phyloP scores from a whole-genome alignment of 2,888 invertebrate species.

The Dinocampus coccinellae region DNA sequence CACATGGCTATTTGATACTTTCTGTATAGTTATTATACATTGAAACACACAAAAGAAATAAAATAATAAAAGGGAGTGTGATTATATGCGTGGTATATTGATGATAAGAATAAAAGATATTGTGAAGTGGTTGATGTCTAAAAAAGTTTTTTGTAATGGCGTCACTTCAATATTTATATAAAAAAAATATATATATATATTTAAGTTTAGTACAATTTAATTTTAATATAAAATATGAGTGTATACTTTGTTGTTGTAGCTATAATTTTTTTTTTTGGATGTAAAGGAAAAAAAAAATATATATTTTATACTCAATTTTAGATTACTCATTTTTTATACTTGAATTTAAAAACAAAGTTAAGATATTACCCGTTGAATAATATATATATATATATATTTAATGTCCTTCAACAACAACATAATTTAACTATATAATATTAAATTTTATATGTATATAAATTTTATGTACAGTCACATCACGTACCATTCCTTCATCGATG shows the following conservation, averaged over 20 bases:
- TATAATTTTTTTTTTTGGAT: no score
- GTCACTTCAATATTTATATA: no score
- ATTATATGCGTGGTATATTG: not conserved
- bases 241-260: no score
- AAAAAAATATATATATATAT: no score
- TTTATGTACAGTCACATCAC: conserved; percentile 46
- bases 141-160: not conserved
- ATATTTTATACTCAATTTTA: not conserved
- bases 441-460: not conserved
- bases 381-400: not conserved
- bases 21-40: not conserved
- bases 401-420: not conserved
- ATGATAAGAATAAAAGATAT: not conserved
- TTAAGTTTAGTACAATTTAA: no score
- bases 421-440: not conserved
- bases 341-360: not conserved
- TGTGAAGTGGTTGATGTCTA: not conserved
- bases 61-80: not conserved
- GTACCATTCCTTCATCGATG: conserved; percentile 67
- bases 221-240: no score
- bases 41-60: not conserved
- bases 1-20: not conserved
- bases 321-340: not conserved
- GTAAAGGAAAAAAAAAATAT: no score
- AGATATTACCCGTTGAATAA: not conserved